Evolutionary conservation across 1,140 invertebrate genomes (phyloP).

Genomic region (Anoplolepis gracilipes): DNA sequence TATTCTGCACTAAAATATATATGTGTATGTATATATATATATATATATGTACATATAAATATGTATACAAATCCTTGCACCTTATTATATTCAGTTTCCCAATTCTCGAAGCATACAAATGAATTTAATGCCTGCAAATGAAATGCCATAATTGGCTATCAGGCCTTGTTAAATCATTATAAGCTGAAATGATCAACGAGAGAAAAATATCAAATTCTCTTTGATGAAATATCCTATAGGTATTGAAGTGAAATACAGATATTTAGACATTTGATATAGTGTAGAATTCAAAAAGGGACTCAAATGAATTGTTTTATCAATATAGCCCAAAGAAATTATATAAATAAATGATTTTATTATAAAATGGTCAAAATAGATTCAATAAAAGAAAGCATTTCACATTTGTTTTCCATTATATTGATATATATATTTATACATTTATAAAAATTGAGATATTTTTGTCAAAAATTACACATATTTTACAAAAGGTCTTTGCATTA

Average conservation of each 20-base stretch:
- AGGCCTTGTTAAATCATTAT: background rate
- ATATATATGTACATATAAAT: no score
- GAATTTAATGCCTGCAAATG: background rate
- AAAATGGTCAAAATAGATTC: background rate
- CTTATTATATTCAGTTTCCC: background rate
- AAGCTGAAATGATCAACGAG: background rate
- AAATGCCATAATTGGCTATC: constrained; percentile 6
- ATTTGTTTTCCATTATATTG: background rate
- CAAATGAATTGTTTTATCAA: background rate
- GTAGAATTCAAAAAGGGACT: background rate
- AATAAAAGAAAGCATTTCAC: background rate
- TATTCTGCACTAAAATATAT: background rate
- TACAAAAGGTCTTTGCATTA: background rate
- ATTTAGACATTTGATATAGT: background rate
- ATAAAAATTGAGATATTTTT: constrained; percentile 19
- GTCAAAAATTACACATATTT: background rate
- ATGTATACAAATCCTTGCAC: background rate
- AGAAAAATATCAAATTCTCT: background rate
- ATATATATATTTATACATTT: background rate
- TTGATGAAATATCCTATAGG: background rate
- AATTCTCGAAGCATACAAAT: background rate
- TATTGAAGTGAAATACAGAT: background rate
- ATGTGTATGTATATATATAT: background rate
- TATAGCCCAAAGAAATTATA: background rate
- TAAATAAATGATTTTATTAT: background rate